Conservation (phyloP, 2,797 vertebrate species). For the Xiphorhynchus erythropygius region DNA sequence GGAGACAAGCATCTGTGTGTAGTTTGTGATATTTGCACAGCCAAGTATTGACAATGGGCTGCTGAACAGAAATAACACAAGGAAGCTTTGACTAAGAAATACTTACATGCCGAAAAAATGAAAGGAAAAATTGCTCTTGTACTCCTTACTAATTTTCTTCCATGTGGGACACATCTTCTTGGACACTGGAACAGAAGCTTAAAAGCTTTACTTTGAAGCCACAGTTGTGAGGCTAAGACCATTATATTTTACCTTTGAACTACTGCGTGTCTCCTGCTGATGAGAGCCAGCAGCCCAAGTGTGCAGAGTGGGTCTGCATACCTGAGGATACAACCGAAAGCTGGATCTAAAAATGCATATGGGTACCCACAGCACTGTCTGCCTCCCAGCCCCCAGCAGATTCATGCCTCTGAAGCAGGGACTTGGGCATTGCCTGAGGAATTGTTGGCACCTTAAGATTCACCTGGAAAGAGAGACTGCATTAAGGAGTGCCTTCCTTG, state of each 20-base stretch:
- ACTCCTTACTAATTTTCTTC: background rate
- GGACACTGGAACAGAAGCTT: background rate
- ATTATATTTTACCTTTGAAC: background rate
- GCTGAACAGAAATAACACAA: background rate
- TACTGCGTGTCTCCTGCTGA: background rate
- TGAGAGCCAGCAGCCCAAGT: background rate
- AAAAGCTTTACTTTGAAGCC: background rate
- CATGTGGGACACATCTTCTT: background rate
- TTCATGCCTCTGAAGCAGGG: accelerated
- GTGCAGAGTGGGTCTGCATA: background rate
- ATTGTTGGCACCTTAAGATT: background rate
- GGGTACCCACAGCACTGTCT: background rate
- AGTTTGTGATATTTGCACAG: background rate
- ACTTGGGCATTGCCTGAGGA: background rate
- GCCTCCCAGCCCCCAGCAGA: accelerated
- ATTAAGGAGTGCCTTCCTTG: background rate
- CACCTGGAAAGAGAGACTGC: background rate
- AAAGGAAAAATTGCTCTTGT: background rate
- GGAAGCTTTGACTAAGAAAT: background rate
- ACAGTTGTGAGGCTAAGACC: background rate
- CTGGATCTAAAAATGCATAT: accelerated
- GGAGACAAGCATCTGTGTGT: background rate
- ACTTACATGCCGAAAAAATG: background rate
- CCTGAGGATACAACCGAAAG: background rate
- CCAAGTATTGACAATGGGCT: background rate